Evolutionary conservation across 2,797 vertebrate species (phyloP), one percentile per base, ranked within the genome.

Genomic region (Otolemur crassicaudatus): DNA sequence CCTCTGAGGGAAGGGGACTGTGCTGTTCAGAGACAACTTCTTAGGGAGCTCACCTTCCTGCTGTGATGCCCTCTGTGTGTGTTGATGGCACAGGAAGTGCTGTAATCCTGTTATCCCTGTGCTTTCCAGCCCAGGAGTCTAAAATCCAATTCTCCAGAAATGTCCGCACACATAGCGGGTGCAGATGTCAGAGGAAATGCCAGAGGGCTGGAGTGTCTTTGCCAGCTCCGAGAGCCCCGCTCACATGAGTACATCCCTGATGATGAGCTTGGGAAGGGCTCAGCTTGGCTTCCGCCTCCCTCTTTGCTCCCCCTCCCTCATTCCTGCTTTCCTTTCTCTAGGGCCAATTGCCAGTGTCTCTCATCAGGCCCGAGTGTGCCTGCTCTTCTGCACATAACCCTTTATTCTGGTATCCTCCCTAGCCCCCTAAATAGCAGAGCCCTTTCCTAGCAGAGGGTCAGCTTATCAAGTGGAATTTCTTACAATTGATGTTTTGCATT

Each of bases 81-180:
- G 97, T 98, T 7, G 73, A 85, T 60, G 72, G 43, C 79, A 11
- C 11, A 88, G 77, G 98, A 98, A 98, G 96, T 2, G 80, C 86
- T 97, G 83, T 97, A 98, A 98, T 97, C 97, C 97, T 98, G 97
- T 98, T 98, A 98, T 98, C 97, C 97, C 91, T 96, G 95, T 97
- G 97, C 98, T 98, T 98, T 98, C 94, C 93, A 97, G 90, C 91
- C 72, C 93, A 81, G 90, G 97, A 97, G 96, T 98, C 96, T 97
- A 97, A 98, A 99, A 98, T 98, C 97, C 97, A 98, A 96, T 98
- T 98, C 97, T 94, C 88, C 12, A 56, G 96, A 96, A 98, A 97
- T 96, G 97, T 91, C 77, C 92, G 97, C 90, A 95, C 94, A 94
- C 94, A 94, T 90, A 97, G 77, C 80, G 60, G 87, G 73, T 73